These are phyloP conservation scores for Enteromius paludinosus DNA, from an alignment of 2,797 vertebrate species.

Conservation along the genomic window DNA sequence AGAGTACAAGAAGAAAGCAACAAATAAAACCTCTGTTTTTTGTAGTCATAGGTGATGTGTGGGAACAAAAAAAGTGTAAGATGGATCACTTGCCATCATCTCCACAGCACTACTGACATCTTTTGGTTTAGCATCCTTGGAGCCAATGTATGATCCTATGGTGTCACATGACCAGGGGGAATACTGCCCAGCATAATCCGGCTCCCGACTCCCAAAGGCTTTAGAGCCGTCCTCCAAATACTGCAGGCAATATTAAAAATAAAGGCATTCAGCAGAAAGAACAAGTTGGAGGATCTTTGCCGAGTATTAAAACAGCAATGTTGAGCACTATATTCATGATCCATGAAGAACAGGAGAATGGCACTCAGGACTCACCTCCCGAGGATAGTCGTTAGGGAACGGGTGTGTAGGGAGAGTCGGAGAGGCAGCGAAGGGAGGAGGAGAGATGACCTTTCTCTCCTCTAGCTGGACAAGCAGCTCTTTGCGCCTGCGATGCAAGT, in stretches of 20 bases:
- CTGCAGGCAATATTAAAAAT: conserved; percentile 68
- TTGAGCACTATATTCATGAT: neutral
- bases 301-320: too few relatives aligned
- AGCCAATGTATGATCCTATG: conserved; percentile 97
- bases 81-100: conserved; percentile 85
- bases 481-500: conserved; percentile 92
- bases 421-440: conserved; percentile 93
- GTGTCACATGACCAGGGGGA: conserved; percentile 99
- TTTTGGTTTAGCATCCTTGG: conserved; percentile 98
- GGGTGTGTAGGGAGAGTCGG: conserved; percentile 87
- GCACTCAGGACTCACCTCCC: conserved; percentile 81
- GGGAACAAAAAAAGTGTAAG: neutral
- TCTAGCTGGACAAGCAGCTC: conserved; percentile 97
- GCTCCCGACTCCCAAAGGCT: conserved; percentile 86
- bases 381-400: conserved; percentile 90
- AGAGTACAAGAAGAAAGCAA: neutral
- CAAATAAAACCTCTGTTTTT: neutral
- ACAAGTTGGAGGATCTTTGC: too few relatives aligned
- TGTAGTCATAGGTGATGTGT: neutral
- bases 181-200: conserved; percentile 92
- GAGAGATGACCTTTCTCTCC: conserved; percentile 95
- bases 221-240: conserved; percentile 93
- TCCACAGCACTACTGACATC: conserved; percentile 89
- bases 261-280: too few relatives aligned
- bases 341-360: neutral